A percentile compares a stretch with the other conserved stretches of the same genome.
Evolutionary conservation across 1,140 invertebrate genomes (phyloP).

Genomic region (Neodiprion lecontei): DNA sequence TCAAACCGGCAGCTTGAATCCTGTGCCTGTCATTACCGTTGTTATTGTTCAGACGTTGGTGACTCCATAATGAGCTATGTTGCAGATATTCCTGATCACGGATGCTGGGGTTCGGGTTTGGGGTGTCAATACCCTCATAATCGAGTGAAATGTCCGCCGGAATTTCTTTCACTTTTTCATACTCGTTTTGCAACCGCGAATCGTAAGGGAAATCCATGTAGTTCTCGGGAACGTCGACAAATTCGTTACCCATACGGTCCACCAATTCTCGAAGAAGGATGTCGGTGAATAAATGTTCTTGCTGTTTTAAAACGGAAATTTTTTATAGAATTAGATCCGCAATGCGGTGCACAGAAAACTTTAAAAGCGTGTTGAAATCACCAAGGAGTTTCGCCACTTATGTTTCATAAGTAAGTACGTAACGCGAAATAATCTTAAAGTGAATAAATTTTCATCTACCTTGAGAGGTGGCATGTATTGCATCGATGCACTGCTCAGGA

Average conservation of each 20-base stretch:
- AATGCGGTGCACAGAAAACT: neutral
- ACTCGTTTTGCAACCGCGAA: constrained; percentile 59
- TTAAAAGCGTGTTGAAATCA: no score
- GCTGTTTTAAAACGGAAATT: constrained; percentile 10
- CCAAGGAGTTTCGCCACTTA: no score
- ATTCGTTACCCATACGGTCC: constrained; percentile 73
- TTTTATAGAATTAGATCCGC: neutral
- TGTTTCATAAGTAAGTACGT: no score
- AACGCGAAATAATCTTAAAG: no score
- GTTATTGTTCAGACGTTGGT: constrained; percentile 79
- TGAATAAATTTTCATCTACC: neutral
- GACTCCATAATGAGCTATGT: constrained; percentile 86
- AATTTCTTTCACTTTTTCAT: constrained; percentile 64
- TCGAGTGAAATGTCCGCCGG: constrained; percentile 59
- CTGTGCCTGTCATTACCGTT: constrained; percentile 39
- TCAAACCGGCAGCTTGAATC: constrained; percentile 55
- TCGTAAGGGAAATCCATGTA: constrained; percentile 72
- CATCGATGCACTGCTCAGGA: neutral
- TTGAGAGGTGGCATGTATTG: constrained; percentile 5
- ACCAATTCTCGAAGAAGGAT: constrained; percentile 72
- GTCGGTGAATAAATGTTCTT: constrained; percentile 64
- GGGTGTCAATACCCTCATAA: constrained; percentile 69
- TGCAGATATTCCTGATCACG: constrained; percentile 90
- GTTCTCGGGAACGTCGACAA: constrained; percentile 66
- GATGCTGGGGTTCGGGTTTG: constrained; percentile 75